Conservation (phyloP, 2,113 vertebrate genomes). For the Lutjanus erythropterus region DNA sequence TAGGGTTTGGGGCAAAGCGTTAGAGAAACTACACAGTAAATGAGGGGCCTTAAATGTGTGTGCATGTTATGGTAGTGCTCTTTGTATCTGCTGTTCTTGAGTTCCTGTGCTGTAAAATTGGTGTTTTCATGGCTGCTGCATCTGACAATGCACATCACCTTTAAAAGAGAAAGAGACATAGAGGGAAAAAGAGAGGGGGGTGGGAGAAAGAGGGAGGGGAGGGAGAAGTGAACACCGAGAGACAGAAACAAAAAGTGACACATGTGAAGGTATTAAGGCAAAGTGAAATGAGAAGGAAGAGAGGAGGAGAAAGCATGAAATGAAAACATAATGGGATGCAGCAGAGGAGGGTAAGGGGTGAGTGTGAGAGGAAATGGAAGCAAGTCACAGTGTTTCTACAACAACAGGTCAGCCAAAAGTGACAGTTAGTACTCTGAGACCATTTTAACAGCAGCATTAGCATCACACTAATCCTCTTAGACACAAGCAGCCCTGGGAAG, state of each 20-base stretch:
- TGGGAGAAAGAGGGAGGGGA: slow-evolving; percentile 1
- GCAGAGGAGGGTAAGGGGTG: not conserved
- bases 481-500: slow-evolving; percentile 20
- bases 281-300: slow-evolving; percentile 18
- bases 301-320: slow-evolving; percentile 22
- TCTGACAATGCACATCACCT: slow-evolving; percentile 87
- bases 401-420: slow-evolving; percentile 33
- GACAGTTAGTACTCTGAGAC: slow-evolving; percentile 20
- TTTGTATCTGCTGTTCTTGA: slow-evolving; percentile 18
- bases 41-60: not conserved
- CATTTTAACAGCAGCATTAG: slow-evolving; percentile 33
- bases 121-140: slow-evolving; percentile 91
- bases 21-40: not conserved
- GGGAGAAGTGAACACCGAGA: not conserved
- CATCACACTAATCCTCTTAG: slow-evolving; percentile 55
- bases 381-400: not conserved
- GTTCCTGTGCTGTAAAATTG: slow-evolving; percentile 88
- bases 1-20: not conserved
- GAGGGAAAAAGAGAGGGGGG: not conserved
- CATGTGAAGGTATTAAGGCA: slow-evolving; percentile 20
- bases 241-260: slow-evolving; percentile 38
- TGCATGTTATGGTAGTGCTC: not conserved
- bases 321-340: slow-evolving; percentile 19
- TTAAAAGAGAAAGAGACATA: slow-evolving; percentile 55
- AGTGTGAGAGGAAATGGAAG: not conserved